Evolutionary conservation across 2,113 vertebrate genomes (phyloP), one percentile per base, ranked within the genome.

Genomic region (Malurus cyaneus): DNA sequence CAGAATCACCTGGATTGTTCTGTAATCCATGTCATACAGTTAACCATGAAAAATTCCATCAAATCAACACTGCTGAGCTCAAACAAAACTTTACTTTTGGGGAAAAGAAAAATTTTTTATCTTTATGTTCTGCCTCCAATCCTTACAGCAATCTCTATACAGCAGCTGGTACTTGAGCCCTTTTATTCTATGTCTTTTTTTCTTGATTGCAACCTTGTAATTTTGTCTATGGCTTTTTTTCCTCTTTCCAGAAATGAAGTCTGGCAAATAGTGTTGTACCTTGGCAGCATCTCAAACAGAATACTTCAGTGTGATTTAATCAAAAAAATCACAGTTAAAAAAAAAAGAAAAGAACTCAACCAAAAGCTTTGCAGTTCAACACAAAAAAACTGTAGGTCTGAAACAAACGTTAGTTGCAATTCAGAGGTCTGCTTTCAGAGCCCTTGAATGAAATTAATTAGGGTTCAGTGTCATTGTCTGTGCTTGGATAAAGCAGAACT

Each of bases 21-120:
- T 64, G 0, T 57, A 65, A 69, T 34, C 36, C 0, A 0, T 29
- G 24, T 44, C 10, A 10, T 29, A 11, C 21, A 29, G 52, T 14
- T 83, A 14, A 34, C 41, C 36, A 20, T 29, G 49, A 64, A 16
- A 53, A 54, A 50, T 23, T 19, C 23, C 15, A 24, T 85, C 46
- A 46, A 3, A 24, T 85, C 46, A 46, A 3, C 19, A 2, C 19
- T 50, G 26, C n/a, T 61, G 41, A 80, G 39, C n/a, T 86, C 26
- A 57, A 85, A 25, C 15, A 85, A 64, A 85, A 66, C 26, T 36
- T 56, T 13, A 18, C 41, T 76, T 91, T 28, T 61, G 9, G 12
- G 20, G 29, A 12, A 4, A 36, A 47, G 62, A 88, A 25, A 26
- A 26, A 4, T 23, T 34, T 44, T 39, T 50, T 23, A 13, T 46